Conservation (phyloP, 35 echinoderm and acorn worm species). For the Ophiothrix spiculata region DNA sequence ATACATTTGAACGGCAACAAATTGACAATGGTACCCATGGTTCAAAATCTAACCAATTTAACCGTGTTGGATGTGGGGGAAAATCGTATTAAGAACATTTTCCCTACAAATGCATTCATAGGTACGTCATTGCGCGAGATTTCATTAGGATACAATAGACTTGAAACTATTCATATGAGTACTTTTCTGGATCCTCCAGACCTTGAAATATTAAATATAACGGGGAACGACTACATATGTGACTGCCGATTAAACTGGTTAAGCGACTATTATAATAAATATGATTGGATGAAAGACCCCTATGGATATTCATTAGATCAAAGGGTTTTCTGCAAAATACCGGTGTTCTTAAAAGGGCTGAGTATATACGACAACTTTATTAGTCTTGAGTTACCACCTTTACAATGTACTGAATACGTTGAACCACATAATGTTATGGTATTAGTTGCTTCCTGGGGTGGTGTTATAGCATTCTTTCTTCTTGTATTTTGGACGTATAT, state of each 20-base stretch:
- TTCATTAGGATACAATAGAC: background rate
- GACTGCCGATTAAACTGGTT: background rate
- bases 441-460: background rate
- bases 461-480: background rate
- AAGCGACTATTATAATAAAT: background rate
- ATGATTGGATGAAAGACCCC: background rate
- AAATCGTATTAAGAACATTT: background rate
- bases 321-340: background rate
- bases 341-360: background rate
- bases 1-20: background rate
- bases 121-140: background rate
- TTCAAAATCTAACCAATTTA: background rate
- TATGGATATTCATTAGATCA: background rate
- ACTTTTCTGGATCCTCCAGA: background rate
- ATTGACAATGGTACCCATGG: background rate
- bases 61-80: background rate
- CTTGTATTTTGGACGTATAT: background rate
- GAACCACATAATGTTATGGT: background rate
- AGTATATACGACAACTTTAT: background rate
- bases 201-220: background rate
- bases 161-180: background rate
- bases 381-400: background rate
- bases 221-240: background rate
- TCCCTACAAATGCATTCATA: background rate
- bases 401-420: background rate